Evolutionary conservation across 2,888 invertebrate genomes (phyloP).

Genomic region (Leptura quadrifasciata): DNA sequence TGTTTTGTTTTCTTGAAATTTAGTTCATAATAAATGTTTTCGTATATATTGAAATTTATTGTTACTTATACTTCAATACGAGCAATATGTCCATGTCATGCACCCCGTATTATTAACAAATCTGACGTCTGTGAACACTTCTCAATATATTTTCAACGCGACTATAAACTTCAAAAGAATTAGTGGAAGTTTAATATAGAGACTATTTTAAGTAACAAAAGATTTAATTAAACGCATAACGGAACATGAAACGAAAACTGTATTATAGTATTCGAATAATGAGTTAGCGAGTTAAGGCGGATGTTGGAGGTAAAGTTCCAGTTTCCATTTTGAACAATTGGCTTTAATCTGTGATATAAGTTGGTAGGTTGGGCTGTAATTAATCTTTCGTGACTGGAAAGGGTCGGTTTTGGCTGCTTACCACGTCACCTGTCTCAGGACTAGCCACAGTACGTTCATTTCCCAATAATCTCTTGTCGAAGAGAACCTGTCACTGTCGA

Average conservation of each 20-base stretch:
- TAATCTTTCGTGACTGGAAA: constrained; percentile 54
- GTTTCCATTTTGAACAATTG: constrained; percentile 41
- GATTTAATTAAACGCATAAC: constrained; percentile 15
- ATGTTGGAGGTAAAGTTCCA: constrained; percentile 32
- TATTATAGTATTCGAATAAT: constrained; percentile 27
- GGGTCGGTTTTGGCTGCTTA: constrained; percentile 53
- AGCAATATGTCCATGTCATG: too few relatives aligned
- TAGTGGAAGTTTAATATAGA: not conserved
- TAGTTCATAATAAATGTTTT: too few relatives aligned
- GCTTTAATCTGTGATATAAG: constrained; percentile 43
- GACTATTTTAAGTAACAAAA: not conserved
- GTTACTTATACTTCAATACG: too few relatives aligned
- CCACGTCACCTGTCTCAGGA: constrained; percentile 55
- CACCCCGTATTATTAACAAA: too few relatives aligned
- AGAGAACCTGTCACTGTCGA: constrained; percentile 19
- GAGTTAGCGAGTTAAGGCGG: constrained; percentile 34
- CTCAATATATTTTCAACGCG: not conserved
- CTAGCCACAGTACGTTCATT: constrained; percentile 53
- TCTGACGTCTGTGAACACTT: not conserved
- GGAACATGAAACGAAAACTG: constrained; percentile 21
- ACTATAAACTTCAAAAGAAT: not conserved
- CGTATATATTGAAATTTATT: too few relatives aligned
- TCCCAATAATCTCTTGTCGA: constrained; percentile 47
- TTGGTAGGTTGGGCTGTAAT: constrained; percentile 45
- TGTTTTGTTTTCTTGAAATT: too few relatives aligned